A percentile compares a stretch with the other conserved stretches of the same genome.
These are phyloP conservation scores for Spea bombifrons DNA, from an alignment of 2,113 vertebrate genomes.

Conservation along the genomic window DNA sequence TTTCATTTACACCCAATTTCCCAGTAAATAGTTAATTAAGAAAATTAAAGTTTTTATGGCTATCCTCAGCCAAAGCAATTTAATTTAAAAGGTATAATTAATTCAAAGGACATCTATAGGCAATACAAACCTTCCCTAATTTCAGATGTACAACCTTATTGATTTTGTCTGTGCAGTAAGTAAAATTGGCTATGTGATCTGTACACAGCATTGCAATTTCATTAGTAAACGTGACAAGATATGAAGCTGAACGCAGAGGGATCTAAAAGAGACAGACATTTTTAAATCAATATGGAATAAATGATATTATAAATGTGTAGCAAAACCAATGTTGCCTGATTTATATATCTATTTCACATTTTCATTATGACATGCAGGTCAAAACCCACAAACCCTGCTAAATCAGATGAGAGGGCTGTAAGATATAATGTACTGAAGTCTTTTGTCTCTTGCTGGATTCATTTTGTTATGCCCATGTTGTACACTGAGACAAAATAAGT, in stretches of 20 bases:
- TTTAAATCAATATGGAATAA: background rate
- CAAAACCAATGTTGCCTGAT: too few species aligned
- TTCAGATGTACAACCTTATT: background rate
- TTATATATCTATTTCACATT: too few species aligned
- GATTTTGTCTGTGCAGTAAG: background rate
- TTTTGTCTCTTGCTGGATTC: too few species aligned
- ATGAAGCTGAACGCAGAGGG: background rate
- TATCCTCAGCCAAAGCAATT: background rate
- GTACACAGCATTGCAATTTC: background rate
- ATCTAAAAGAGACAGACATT: background rate
- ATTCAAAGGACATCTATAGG: constrained; percentile 16
- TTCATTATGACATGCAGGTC: too few species aligned
- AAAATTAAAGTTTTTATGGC: background rate
- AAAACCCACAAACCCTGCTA: too few species aligned
- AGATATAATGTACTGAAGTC: too few species aligned
- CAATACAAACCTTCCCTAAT: background rate
- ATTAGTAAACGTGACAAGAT: constrained; percentile 20
- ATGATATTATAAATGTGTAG: background rate
- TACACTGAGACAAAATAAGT: too few species aligned
- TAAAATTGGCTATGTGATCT: background rate
- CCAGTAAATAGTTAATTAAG: constrained; percentile 3
- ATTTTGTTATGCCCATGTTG: too few species aligned
- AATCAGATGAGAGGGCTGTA: too few species aligned
- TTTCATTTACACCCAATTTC: background rate
- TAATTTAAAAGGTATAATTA: background rate